Conservation (phyloP, 2,888 invertebrate genomes). For the Andrena marginata region DNA sequence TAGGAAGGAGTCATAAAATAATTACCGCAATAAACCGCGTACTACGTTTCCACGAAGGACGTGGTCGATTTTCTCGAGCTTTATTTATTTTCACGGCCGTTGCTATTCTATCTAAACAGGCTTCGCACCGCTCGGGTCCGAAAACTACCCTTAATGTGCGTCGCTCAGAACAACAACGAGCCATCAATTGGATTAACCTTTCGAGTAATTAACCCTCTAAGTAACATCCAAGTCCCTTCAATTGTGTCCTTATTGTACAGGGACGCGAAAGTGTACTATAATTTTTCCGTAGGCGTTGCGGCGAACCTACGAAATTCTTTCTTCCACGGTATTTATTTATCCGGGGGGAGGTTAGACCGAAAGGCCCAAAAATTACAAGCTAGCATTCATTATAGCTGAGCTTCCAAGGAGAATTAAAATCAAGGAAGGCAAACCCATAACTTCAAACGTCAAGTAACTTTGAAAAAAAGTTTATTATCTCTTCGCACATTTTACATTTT, state of each 20-base stretch:
- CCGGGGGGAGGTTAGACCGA: too few species aligned
- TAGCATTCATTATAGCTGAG: too few species aligned
- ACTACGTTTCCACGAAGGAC: slow-evolving; percentile 60
- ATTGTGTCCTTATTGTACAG: neutral
- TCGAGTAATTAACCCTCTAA: slow-evolving; percentile 53
- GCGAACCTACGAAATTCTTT: too few species aligned
- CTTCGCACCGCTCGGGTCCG: neutral
- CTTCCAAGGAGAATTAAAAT: too few species aligned
- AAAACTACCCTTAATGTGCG: slow-evolving; percentile 17
- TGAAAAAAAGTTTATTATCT: too few species aligned
- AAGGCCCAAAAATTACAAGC: too few species aligned
- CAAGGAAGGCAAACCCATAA: too few species aligned
- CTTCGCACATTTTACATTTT: too few species aligned
- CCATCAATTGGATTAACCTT: slow-evolving; percentile 67
- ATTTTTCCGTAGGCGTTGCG: slow-evolving; percentile 1
- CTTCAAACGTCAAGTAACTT: too few species aligned
- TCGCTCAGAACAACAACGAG: slow-evolving; percentile 31
- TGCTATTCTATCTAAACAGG: neutral
- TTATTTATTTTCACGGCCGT: slow-evolving; percentile 15
- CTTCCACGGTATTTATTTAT: too few species aligned
- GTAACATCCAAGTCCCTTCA: neutral
- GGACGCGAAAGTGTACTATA: neutral
- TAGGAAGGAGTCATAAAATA: slow-evolving; percentile 63
- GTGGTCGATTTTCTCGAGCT: slow-evolving; percentile 42
- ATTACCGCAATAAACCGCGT: slow-evolving; percentile 72